These are phyloP conservation scores for Leucosticte australis DNA, from an alignment of 2,113 vertebrate species.

Conservation along the genomic window DNA sequence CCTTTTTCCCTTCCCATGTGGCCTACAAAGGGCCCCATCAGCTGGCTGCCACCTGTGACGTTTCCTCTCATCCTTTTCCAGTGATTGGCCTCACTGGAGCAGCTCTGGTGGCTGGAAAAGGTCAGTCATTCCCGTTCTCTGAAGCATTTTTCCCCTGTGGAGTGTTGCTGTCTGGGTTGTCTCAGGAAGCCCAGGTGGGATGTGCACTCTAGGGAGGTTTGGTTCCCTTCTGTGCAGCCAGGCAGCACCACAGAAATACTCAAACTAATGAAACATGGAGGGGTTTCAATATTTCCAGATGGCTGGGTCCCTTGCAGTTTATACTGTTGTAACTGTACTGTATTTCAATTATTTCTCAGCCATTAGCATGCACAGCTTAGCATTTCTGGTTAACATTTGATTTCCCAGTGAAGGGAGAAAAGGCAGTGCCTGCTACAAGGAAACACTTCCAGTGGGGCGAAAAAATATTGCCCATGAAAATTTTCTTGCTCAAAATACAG, in stretches of 20 bases:
- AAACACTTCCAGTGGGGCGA: background rate
- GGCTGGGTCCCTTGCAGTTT: background rate
- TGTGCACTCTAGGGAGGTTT: background rate
- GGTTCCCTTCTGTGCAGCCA: background rate
- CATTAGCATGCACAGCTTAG: background rate
- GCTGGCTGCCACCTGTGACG: background rate
- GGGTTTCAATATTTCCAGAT: background rate
- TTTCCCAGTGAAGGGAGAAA: background rate
- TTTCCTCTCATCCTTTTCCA: background rate
- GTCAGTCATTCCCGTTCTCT: background rate
- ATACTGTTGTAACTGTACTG: background rate
- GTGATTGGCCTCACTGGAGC: accelerated
- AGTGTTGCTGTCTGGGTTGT: background rate
- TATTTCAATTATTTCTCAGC: background rate
- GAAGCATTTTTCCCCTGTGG: accelerated
- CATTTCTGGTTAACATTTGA: background rate
- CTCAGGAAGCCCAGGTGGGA: background rate
- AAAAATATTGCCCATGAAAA: background rate
- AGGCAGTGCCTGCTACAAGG: background rate
- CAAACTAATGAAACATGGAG: background rate
- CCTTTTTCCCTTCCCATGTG: background rate
- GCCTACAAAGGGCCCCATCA: background rate
- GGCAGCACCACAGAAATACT: background rate
- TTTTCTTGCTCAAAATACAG: background rate
- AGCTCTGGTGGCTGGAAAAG: background rate